Evolutionary conservation across 2,888 invertebrate genomes (phyloP).

Genomic region (Eupithecia centaureata): DNA sequence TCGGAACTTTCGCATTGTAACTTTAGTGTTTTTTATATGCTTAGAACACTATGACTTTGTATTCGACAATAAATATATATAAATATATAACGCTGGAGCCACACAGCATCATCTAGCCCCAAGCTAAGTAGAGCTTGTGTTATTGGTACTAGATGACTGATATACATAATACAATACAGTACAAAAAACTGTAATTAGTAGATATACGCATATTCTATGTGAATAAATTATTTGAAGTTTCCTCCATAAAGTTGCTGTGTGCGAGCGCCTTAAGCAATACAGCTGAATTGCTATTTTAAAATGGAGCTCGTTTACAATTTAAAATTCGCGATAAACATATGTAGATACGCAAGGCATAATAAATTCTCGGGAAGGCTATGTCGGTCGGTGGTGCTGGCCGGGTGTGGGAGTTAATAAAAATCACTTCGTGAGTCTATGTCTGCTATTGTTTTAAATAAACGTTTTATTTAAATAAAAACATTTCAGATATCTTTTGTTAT

Average conservation of each 20-base stretch:
- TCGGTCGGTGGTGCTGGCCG: slow-evolving; percentile 41
- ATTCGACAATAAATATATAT: too few species aligned
- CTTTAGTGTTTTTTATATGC: too few species aligned
- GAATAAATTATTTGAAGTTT: too few species aligned
- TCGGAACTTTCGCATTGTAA: too few species aligned
- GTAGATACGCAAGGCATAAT: slow-evolving; percentile 73
- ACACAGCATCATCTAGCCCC: too few species aligned
- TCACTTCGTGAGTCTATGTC: slow-evolving; percentile 64
- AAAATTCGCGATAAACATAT: slow-evolving; percentile 79
- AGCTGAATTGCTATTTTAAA: slow-evolving; percentile 60
- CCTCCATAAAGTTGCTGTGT: not conserved
- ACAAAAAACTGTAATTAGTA: too few species aligned
- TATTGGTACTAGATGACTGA: too few species aligned
- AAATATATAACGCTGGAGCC: too few species aligned
- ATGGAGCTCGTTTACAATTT: slow-evolving; percentile 77
- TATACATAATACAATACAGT: too few species aligned
- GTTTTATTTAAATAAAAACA: slow-evolving; percentile 14
- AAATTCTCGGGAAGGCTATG: slow-evolving; percentile 65
- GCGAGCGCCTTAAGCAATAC: slow-evolving; percentile 42
- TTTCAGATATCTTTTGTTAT: not conserved
- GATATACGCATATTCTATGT: too few species aligned
- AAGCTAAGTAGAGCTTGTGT: too few species aligned
- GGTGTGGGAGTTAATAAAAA: slow-evolving; percentile 63
- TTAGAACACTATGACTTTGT: too few species aligned
- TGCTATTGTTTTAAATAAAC: slow-evolving; percentile 4